Evolutionary conservation across 1,140 invertebrate species (phyloP), one percentile per base, ranked within the genome.

Genomic region (Cataglyphis hispanica): DNA sequence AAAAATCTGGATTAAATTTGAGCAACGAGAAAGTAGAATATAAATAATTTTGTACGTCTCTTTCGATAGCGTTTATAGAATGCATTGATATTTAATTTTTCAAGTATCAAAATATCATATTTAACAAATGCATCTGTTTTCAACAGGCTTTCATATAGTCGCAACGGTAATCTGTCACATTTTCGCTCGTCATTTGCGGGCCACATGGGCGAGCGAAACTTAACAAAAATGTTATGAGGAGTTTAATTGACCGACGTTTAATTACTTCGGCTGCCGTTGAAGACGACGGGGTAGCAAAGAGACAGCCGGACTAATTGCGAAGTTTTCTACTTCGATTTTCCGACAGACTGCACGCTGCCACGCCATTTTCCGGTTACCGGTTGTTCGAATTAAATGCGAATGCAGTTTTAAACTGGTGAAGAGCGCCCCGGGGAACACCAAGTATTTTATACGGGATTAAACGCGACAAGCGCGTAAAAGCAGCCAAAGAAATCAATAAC

Each of bases 211-310:
- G 89, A 90, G 88, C 74, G 74, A 80, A 93, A 93, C 87, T 94
- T 94, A 92, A 90, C 90, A 93, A 94, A 94, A 94, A 94, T 94
- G 93, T 94, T 94, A 94, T 94, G 92, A 93, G 81, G 91, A 93
- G 90, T 93, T 93, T 91, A 93, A 94, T 93, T 93, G 83, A 84
- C 85, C 70, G 58, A 86, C 89, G 91, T 91, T 93, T 94, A 93
- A 94, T 93, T 94, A 92, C 92, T 89, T 70, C 85, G 78, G 76
- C 90, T 85, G 76, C 27, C 76, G 43, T 13, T 31, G 50, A 87
- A 67, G 43, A 56, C 46, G 58, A 19, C 53, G 13, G 43, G 53
- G 46, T n/a, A 16, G 67, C 3, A 31, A 37, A 34, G 31, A 25
- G 37, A 78, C 46, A 77, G 89, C 76, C 81, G 88, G 72, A 87